Conservation (phyloP, 2,113 vertebrate genomes). For the Saccopteryx leptura region DNA sequence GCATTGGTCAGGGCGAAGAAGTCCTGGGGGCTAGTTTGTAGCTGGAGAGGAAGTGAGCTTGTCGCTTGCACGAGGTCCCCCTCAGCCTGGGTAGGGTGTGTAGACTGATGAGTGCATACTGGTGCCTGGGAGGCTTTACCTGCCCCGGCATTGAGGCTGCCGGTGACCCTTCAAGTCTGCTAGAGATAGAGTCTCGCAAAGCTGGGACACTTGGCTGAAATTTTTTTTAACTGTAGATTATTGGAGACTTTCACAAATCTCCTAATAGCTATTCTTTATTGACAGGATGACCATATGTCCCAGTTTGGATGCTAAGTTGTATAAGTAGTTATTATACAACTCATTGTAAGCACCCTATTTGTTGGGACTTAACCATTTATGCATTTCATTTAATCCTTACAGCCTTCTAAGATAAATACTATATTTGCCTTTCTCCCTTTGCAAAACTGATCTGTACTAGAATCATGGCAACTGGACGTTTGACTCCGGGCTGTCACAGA, state of each 20-base stretch:
- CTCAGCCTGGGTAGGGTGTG: neutral
- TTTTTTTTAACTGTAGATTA: neutral
- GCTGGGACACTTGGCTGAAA: neutral
- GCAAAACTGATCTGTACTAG: neutral
- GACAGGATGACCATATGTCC: neutral
- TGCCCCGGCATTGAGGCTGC: neutral
- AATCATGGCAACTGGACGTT: neutral
- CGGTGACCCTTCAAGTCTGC: neutral
- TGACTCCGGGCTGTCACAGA: accelerated
- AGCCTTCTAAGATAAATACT: neutral
- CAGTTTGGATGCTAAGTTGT: neutral
- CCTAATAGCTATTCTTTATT: neutral
- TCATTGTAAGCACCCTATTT: neutral
- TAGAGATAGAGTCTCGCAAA: neutral
- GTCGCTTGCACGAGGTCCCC: neutral
- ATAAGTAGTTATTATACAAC: neutral
- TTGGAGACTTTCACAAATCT: neutral
- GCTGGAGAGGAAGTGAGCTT: neutral
- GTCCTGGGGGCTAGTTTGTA: neutral
- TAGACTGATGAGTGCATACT: neutral
- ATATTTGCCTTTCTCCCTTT: neutral
- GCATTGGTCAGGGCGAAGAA: neutral
- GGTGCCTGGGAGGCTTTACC: neutral
- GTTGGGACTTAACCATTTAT: neutral
- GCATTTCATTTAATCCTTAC: neutral